A percentile compares a stretch with the other conserved stretches of the same genome.
These are phyloP conservation scores for Mizuhopecten yessoensis DNA, from an alignment of 1,140 invertebrate genomes.

Conservation along the genomic window DNA sequence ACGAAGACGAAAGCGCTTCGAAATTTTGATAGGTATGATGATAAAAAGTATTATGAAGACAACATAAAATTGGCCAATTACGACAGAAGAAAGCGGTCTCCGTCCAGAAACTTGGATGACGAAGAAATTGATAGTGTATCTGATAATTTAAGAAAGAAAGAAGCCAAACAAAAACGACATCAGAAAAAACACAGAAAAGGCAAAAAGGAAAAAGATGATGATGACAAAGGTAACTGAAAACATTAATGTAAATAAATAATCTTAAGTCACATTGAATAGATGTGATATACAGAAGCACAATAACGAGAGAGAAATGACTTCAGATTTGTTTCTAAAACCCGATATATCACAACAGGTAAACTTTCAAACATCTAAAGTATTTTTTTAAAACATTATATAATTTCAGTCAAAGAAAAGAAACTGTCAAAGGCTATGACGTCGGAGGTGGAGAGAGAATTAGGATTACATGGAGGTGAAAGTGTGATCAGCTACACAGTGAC, in stretches of 20 bases:
- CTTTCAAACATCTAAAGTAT: no score
- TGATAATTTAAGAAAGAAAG: background rate
- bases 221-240: background rate
- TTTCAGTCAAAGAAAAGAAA: background rate
- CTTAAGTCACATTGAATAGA: no score
- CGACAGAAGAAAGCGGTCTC: background rate
- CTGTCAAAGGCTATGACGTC: background rate
- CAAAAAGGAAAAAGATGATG: background rate
- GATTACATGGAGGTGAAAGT: background rate
- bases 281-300: no score
- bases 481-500: no score
- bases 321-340: no score
- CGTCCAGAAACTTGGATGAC: background rate
- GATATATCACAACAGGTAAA: no score
- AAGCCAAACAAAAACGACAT: background rate
- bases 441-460: background rate
- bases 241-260: no score
- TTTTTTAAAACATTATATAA: no score
- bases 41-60: background rate
- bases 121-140: background rate
- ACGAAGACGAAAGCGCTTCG: background rate
- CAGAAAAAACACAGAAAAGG: slow-evolving; percentile 1
- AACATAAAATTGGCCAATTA: background rate
- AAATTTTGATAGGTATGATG: background rate
- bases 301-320: no score